Percentiles rank a stretch among this genome's conserved stretches.
phyloP scores from a whole-genome alignment of 2,888 invertebrate species.

The Hydrotaea cyrtoneurina region DNA sequence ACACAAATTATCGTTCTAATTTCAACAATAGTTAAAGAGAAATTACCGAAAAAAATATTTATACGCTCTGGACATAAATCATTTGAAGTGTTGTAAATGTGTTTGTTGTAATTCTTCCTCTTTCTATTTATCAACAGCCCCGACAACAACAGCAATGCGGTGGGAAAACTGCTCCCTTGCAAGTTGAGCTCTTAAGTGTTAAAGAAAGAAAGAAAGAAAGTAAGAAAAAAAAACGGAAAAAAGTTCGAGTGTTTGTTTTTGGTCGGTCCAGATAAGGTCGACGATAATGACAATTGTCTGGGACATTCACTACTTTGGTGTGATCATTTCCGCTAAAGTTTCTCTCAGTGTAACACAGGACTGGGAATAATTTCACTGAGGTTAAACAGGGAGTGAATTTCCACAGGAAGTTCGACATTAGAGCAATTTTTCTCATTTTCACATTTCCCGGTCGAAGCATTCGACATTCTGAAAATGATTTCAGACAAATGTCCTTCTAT shows the following conservation, averaged over 20 bases:
- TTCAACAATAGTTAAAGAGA: slow-evolving; percentile 36
- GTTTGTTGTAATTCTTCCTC: background rate
- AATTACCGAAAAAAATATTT: slow-evolving; percentile 10
- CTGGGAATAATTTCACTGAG: too few relatives aligned
- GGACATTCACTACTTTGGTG: background rate
- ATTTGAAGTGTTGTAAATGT: slow-evolving; percentile 38
- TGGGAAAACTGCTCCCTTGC: slow-evolving; percentile 29
- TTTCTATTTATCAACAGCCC: slow-evolving; percentile 12
- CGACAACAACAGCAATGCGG: slow-evolving; percentile 7
- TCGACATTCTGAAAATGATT: too few relatives aligned
- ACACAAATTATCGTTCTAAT: slow-evolving; percentile 36
- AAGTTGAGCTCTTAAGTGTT: slow-evolving; percentile 6
- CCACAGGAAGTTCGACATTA: too few relatives aligned
- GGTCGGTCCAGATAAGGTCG: slow-evolving; percentile 35
- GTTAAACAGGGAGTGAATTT: too few relatives aligned
- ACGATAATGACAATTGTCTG: background rate
- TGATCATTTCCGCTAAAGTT: background rate
- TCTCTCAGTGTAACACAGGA: too few relatives aligned
- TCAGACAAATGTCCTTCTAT: too few relatives aligned
- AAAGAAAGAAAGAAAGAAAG: too few relatives aligned
- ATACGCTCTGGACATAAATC: slow-evolving; percentile 22
- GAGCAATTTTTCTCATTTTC: too few relatives aligned
- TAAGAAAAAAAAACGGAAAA: too few relatives aligned
- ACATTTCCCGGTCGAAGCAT: too few relatives aligned
- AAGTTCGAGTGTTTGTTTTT: slow-evolving; percentile 19